phyloP scores from a whole-genome alignment of 2,797 vertebrate species.

The Aphelocoma californica region DNA sequence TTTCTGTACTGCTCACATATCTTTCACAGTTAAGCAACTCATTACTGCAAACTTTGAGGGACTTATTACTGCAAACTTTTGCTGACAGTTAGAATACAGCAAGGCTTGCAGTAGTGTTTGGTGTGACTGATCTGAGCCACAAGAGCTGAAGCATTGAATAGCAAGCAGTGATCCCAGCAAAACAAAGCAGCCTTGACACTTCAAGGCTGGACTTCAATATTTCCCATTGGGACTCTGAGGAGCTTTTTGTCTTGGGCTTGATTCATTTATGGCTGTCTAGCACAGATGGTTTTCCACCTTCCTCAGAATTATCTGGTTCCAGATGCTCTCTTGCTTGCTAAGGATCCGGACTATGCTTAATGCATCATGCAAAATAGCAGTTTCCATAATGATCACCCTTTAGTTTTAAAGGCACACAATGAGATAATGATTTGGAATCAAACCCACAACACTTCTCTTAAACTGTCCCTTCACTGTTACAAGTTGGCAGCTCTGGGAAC shows the following conservation, averaged over 20 bases:
- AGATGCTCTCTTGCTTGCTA: neutral
- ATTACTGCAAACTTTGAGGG: neutral
- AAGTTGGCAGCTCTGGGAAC: neutral
- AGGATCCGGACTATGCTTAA: neutral
- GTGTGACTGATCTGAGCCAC: neutral
- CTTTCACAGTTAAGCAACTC: neutral
- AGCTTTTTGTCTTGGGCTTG: neutral
- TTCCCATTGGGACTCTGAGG: neutral
- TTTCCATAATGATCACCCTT: neutral
- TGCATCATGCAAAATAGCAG: rapidly evolving
- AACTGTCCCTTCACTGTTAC: neutral
- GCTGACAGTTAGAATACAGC: neutral
- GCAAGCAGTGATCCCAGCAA: neutral
- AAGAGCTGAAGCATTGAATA: neutral
- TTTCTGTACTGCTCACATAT: neutral
- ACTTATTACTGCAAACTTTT: neutral
- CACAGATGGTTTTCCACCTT: neutral
- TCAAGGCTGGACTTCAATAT: neutral
- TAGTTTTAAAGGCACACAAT: neutral
- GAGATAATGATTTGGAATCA: neutral
- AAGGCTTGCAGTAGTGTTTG: neutral
- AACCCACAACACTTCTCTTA: neutral
- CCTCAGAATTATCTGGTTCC: neutral
- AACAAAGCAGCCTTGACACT: neutral
- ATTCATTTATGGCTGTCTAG: neutral